Percentiles rank a stretch among this genome's conserved stretches.
These are phyloP conservation scores for Harpagifer antarcticus DNA, from an alignment of 2,797 vertebrate species.

Conservation along the genomic window DNA sequence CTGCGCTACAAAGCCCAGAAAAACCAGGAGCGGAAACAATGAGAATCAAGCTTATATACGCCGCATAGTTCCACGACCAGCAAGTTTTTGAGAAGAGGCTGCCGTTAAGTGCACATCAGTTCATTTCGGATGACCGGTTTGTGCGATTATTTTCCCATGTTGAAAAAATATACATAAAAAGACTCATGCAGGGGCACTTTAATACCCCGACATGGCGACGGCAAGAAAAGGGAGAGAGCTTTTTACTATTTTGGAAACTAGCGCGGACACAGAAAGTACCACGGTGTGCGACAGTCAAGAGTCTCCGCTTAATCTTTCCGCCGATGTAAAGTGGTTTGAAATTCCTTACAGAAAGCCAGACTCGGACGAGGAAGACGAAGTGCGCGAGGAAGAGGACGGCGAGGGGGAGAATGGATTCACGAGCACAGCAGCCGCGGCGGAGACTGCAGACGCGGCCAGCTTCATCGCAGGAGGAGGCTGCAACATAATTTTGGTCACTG, in stretches of 20 bases:
- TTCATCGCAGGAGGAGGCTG: constrained; percentile 86
- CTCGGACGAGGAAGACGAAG: constrained; percentile 84
- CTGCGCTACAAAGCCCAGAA: constrained; percentile 89
- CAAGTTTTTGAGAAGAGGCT: constrained; percentile 75
- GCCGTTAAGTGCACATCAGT: constrained; percentile 76
- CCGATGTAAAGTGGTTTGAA: constrained; percentile 90
- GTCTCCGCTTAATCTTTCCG: constrained; percentile 85
- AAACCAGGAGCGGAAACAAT: constrained; percentile 88
- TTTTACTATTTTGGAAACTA: constrained; percentile 92
- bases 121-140: constrained; percentile 79
- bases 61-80: constrained; percentile 80
- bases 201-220: constrained; percentile 90
- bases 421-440: constrained; percentile 68
- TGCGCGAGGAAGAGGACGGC: constrained; percentile 68
- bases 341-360: constrained; percentile 87
- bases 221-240: constrained; percentile 90
- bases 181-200: constrained; percentile 91
- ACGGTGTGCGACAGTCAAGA: constrained; percentile 84
- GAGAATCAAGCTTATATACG: constrained; percentile 82
- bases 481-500: constrained; percentile 88
- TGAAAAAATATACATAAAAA: constrained; percentile 82
- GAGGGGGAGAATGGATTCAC: constrained; percentile 77
- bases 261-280: constrained; percentile 87
- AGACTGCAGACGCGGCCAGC: constrained; percentile 83
- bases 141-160: constrained; percentile 76